A percentile compares a stretch with the other conserved stretches of the same genome.
phyloP scores from a whole-genome alignment of 2,113 vertebrate genomes.

The Calyptomena viridis region DNA sequence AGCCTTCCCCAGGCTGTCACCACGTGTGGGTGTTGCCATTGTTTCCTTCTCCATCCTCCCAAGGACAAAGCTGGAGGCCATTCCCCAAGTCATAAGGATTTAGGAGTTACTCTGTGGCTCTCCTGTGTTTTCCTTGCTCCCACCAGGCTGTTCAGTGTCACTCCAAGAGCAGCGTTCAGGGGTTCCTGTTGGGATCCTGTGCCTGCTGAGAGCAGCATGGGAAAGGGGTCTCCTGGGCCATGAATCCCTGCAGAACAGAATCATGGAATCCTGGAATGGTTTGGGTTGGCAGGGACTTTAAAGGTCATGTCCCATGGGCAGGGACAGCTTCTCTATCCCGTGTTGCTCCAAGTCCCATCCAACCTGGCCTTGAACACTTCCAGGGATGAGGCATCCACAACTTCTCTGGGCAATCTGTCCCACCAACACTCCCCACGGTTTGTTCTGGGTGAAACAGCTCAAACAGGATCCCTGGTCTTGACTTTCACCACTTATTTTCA shows the following conservation, averaged over 20 bases:
- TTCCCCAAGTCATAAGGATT: neutral
- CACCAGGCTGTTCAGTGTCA: neutral
- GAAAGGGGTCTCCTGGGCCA: neutral
- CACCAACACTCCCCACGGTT: neutral
- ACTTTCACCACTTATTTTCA: neutral
- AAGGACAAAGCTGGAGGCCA: neutral
- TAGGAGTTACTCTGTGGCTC: neutral
- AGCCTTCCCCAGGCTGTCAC: neutral
- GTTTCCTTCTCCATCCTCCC: neutral
- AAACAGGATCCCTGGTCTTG: neutral
- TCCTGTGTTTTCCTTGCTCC: neutral
- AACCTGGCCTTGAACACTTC: neutral
- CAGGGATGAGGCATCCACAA: neutral
- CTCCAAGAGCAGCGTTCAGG: neutral
- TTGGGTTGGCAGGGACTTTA: neutral
- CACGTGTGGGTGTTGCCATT: fast-evolving
- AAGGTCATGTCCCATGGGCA: neutral
- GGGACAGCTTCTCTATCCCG: neutral
- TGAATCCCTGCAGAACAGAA: neutral
- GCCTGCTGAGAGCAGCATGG: neutral
- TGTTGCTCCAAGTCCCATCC: neutral
- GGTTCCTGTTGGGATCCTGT: neutral
- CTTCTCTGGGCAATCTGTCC: neutral
- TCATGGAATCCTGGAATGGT: neutral
- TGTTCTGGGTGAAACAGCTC: neutral